Percentiles rank a stretch among this genome's conserved stretches.
Evolutionary conservation across 92 coral and sea anemone genomes (phyloP).

Genomic region (Porites divaricata): DNA sequence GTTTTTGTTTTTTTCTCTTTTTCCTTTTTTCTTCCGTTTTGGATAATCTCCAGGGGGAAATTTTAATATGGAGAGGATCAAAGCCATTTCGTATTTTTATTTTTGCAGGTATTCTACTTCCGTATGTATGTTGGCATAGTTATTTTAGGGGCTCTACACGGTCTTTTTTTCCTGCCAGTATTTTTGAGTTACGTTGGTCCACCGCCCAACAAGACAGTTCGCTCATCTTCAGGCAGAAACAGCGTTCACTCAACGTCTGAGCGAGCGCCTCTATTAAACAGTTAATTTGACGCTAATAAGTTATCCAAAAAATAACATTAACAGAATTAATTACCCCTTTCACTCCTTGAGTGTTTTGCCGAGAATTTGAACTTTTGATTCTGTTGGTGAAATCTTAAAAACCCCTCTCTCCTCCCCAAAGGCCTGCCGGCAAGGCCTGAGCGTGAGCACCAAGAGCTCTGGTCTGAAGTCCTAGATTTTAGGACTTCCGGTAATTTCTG

Average conservation of each 20-base stretch:
- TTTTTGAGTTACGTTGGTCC: conserved; percentile 94
- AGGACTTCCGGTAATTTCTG: too few relatives aligned
- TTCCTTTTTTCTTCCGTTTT: too few relatives aligned
- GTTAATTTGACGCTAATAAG: not conserved
- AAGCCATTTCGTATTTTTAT: not conserved
- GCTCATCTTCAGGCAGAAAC: not conserved
- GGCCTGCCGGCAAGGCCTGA: too few relatives aligned
- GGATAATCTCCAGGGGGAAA: too few relatives aligned
- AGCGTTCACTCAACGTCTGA: conserved; percentile 3
- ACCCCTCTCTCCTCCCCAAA: too few relatives aligned
- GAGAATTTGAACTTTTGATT: too few relatives aligned
- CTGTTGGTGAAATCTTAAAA: too few relatives aligned
- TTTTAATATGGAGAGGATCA: too few relatives aligned
- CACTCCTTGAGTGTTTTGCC: too few relatives aligned
- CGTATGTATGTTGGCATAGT: conserved; percentile 99
- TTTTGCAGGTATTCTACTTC: conserved; percentile 95
- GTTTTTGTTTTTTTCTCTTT: too few relatives aligned
- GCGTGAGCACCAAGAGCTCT: too few relatives aligned
- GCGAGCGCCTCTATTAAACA: conserved; percentile 34
- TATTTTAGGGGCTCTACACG: conserved; percentile 91
- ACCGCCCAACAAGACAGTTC: conserved; percentile 33
- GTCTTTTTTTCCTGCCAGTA: conserved; percentile 91
- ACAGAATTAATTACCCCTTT: not conserved
- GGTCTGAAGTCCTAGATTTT: too few relatives aligned
- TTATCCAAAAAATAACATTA: not conserved